These are phyloP conservation scores for Neoascia interrupta DNA, from an alignment of 2,888 invertebrate species.

Conservation along the genomic window DNA sequence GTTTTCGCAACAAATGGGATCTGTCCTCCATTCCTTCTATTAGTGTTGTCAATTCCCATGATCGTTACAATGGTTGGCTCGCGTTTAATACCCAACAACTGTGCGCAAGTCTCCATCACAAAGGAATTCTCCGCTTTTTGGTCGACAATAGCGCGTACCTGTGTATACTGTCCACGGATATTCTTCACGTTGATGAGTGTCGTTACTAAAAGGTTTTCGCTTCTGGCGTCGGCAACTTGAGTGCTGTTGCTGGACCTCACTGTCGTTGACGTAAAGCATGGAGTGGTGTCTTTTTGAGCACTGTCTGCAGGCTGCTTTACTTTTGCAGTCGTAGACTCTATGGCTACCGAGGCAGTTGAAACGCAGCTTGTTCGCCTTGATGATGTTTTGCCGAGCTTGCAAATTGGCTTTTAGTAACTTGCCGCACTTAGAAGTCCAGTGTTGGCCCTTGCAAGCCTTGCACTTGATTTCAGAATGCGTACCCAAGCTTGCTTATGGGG, in stretches of 20 bases:
- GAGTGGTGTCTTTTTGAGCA: not conserved
- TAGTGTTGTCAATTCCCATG: too few relatives aligned
- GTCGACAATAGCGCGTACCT: not conserved
- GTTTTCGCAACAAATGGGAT: not conserved
- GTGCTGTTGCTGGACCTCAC: not conserved
- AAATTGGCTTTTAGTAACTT: not conserved
- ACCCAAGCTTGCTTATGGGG: too few relatives aligned
- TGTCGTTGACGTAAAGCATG: not conserved
- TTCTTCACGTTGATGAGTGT: not conserved
- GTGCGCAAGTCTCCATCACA: not conserved
- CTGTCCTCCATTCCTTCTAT: too few relatives aligned
- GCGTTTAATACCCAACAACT: not conserved
- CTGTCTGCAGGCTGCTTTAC: not conserved
- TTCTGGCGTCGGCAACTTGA: not conserved
- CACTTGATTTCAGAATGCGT: too few relatives aligned
- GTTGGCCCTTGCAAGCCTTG: not conserved
- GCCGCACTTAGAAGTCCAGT: not conserved
- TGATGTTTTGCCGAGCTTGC: not conserved
- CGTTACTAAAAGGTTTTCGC: not conserved
- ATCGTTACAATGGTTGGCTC: too few relatives aligned
- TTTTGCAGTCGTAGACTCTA: not conserved
- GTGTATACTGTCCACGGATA: not conserved
- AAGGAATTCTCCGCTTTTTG: not conserved
- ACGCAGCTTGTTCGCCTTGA: not conserved
- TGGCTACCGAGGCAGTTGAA: not conserved